Percentiles rank a stretch among this genome's conserved stretches.
phyloP scores from a whole-genome alignment of 35 echinoderm and acorn worm genomes.

The Acanthaster planci region DNA sequence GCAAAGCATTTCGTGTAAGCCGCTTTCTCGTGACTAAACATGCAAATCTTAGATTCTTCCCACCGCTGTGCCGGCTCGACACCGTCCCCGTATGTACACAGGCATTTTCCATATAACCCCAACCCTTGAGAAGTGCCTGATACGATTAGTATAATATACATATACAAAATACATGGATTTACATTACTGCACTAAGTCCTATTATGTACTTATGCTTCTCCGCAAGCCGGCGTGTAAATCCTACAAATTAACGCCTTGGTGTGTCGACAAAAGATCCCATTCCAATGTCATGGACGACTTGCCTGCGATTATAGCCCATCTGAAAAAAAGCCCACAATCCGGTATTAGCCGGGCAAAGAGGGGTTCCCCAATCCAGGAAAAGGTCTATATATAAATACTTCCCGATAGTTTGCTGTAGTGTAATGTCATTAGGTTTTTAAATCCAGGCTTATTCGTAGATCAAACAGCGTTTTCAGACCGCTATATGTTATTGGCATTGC shows the following conservation, averaged over 20 bases:
- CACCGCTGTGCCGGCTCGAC: background rate
- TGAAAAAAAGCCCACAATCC: background rate
- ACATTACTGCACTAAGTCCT: conserved; percentile 18
- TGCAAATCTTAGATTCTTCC: conserved; percentile 26
- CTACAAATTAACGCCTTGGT: conserved; percentile 14
- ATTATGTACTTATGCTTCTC: conserved; percentile 20
- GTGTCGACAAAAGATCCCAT: conserved; percentile 25
- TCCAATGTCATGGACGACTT: conserved; percentile 31
- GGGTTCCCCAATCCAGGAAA: background rate
- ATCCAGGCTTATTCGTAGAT: conserved; percentile 14
- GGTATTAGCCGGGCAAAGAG: background rate
- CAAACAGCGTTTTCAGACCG: background rate
- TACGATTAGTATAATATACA: conserved; percentile 10
- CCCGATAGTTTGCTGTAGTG: background rate
- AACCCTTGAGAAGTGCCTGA: conserved; percentile 8
- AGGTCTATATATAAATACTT: background rate
- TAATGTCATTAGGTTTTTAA: conserved; percentile 24
- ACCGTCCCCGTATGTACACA: background rate
- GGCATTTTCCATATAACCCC: background rate
- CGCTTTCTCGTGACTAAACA: conserved; percentile 23
- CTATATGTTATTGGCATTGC: too few species aligned
- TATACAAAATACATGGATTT: conserved; percentile 32
- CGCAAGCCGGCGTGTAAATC: conserved; percentile 22
- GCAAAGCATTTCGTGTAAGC: conserved; percentile 26
- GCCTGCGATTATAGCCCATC: background rate